Percentiles rank a stretch among this genome's conserved stretches.
These are phyloP conservation scores for Trichopoda pennipes DNA, from an alignment of 2,888 invertebrate species.

Conservation along the genomic window DNA sequence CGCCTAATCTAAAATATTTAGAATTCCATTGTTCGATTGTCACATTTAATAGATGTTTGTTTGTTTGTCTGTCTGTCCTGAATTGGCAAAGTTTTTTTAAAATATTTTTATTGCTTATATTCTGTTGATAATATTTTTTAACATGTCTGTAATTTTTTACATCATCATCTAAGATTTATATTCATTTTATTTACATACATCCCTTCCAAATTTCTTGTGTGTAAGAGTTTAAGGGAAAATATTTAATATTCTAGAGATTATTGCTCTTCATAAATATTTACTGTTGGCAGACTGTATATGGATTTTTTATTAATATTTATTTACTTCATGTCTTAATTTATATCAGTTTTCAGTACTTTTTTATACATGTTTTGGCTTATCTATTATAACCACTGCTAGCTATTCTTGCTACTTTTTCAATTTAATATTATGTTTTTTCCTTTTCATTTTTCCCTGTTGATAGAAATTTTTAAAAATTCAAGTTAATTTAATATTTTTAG, in stretches of 20 bases:
- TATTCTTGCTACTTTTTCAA: background rate
- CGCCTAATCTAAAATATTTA: too few relatives aligned
- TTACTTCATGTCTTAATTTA: slow-evolving; percentile 61
- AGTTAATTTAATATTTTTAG: slow-evolving; percentile 18
- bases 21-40: too few relatives aligned
- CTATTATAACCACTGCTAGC: slow-evolving; percentile 3
- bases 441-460: background rate
- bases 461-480: slow-evolving; percentile 16
- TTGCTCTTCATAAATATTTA: slow-evolving; percentile 25
- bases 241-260: background rate
- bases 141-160: slow-evolving; percentile 54
- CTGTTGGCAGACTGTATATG: slow-evolving; percentile 1
- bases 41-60: too few relatives aligned
- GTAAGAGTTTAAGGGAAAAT: slow-evolving; percentile 8
- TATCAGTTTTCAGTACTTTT: slow-evolving; percentile 35
- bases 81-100: slow-evolving; percentile 24
- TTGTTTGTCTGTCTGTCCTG: too few relatives aligned
- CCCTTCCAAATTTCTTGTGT: slow-evolving; percentile 19
- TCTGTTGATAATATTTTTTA: slow-evolving; percentile 29
- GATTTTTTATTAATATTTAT: slow-evolving; percentile 58
- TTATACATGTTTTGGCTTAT: slow-evolving; percentile 27
- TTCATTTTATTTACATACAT: slow-evolving; percentile 51
- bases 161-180: slow-evolving; percentile 44
- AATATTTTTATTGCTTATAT: slow-evolving; percentile 20
- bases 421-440: background rate